Evolutionary conservation across 37 sponge, comb jelly and placozoan species (phyloP), one percentile per base, ranked within the genome.

Genomic region (Halisarca cf. caerulea): DNA sequence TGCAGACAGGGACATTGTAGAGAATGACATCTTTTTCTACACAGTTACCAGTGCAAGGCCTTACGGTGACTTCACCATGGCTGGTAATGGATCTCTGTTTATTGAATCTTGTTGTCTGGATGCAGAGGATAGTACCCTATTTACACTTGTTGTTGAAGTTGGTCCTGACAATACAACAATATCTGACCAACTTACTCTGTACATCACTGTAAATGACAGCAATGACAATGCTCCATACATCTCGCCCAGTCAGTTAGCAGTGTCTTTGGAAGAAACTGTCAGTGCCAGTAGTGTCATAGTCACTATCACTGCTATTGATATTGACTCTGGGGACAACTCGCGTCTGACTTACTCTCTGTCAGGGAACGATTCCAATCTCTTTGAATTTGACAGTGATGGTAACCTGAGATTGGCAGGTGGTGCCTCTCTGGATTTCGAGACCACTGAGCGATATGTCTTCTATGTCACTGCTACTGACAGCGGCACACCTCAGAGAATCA

Each of bases 181-280:
- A 11, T 57, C 61, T 27, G 90, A 72, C 9, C 21, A 38, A 5
- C 41, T 82, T n/a, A 80, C 68, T 14, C 18, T 93, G 18, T 57
- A 41, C 35, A 58, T 80, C 81, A 32, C 20, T 8, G 72, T 89
- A 18, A 43, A 32, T n/a, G 92, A 90, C 36, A n/a, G 15, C 7
- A 94, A 94, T 78, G 96, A 96, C 62, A 86, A 93, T 73, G 44
- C 84, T 25, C 96, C 96, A 24, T 79, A 66, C 32, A 83, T 96
- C n/a, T 88, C 87, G 37, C 89, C 91, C 8, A 18, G 75, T 38
- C 75, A 84, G 36, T 45, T 88, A 18, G 40, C 80, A 24, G 87
- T 62, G 27, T 58, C 38, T 25, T 41, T 85, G 24, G 51, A 41
- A 25, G 92, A 89, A 47, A 54, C 81, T 61, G 23, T 78, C 9